phyloP scores from a whole-genome alignment of 1,140 invertebrate species.

The Physella acuta region DNA sequence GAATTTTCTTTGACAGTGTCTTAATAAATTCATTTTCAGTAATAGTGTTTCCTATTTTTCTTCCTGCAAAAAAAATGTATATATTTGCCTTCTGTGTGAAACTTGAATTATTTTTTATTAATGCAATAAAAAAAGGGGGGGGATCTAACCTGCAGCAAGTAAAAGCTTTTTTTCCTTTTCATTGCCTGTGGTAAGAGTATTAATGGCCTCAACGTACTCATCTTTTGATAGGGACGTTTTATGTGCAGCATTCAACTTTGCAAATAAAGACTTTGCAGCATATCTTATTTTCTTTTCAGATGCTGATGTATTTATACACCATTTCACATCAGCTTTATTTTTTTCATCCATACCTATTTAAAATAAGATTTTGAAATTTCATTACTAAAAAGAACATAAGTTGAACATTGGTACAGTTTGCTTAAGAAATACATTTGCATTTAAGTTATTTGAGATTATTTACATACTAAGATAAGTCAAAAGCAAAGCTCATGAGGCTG shows the following conservation, averaged over 20 bases:
- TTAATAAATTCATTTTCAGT: constrained; percentile 64
- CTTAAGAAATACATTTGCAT: not conserved
- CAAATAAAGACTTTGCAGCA: constrained; percentile 82
- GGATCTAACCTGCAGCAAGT: constrained; percentile 43
- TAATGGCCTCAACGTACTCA: constrained; percentile 46
- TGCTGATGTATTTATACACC: constrained; percentile 77
- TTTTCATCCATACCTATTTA: constrained; percentile 44
- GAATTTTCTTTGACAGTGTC: constrained; percentile 48
- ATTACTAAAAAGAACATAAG: not conserved
- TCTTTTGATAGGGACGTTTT: constrained; percentile 65
- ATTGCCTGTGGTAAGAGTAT: constrained; percentile 37
- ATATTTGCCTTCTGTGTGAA: not conserved
- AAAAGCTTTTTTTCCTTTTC: constrained; percentile 43
- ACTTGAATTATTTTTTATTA: not conserved
- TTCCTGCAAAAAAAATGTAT: constrained; percentile 32
- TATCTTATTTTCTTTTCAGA: constrained; percentile 82
- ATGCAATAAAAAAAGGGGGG: too few relatives aligned
- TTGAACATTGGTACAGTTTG: not conserved
- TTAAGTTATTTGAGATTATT: not conserved
- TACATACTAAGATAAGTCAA: not conserved
- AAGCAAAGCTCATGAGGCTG: not conserved
- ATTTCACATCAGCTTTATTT: constrained; percentile 70
- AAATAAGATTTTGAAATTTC: not conserved
- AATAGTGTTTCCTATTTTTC: constrained; percentile 44
- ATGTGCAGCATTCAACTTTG: constrained; percentile 41